phyloP scores from a whole-genome alignment of 1,140 invertebrate genomes.

The Drosophila ohnishii region DNA sequence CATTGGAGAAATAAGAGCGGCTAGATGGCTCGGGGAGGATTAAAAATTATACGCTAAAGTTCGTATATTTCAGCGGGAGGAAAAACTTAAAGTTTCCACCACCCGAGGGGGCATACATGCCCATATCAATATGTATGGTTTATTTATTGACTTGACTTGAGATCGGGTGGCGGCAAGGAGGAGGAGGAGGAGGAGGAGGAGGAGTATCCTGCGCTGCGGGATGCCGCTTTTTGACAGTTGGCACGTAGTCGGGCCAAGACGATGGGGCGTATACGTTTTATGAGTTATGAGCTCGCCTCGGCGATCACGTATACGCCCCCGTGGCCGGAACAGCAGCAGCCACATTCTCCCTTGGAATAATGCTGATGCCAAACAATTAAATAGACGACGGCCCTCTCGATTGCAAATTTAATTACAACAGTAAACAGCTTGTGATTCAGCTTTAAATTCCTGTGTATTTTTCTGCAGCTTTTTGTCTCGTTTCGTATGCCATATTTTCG shows the following conservation, averaged over 20 bases:
- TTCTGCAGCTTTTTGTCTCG: background rate
- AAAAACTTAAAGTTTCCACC: conserved; percentile 39
- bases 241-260: conserved; percentile 54
- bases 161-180: conserved; percentile 7
- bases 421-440: conserved; percentile 45
- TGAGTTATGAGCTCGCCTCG: conserved; percentile 62
- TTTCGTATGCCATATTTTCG: conserved; percentile 29
- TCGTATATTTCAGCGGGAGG: conserved; percentile 18
- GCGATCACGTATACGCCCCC: conserved; percentile 65
- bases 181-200: too few relatives aligned
- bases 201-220: conserved; percentile 28
- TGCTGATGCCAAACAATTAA: conserved; percentile 74
- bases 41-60: conserved; percentile 41
- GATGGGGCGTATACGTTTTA: conserved; percentile 63
- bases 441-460: background rate
- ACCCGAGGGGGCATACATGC: background rate
- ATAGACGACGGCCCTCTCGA: conserved; percentile 27
- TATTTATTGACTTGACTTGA: conserved; percentile 68
- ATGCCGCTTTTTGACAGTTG: conserved; percentile 61
- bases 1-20: conserved; percentile 16
- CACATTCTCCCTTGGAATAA: conserved; percentile 41
- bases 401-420: conserved; percentile 66
- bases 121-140: conserved; percentile 53
- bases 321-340: background rate
- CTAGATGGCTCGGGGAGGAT: background rate